Evolutionary conservation across 2,888 invertebrate genomes (phyloP), one percentile per base, ranked within the genome.

Genomic region (Dastarcus helophoroides): DNA sequence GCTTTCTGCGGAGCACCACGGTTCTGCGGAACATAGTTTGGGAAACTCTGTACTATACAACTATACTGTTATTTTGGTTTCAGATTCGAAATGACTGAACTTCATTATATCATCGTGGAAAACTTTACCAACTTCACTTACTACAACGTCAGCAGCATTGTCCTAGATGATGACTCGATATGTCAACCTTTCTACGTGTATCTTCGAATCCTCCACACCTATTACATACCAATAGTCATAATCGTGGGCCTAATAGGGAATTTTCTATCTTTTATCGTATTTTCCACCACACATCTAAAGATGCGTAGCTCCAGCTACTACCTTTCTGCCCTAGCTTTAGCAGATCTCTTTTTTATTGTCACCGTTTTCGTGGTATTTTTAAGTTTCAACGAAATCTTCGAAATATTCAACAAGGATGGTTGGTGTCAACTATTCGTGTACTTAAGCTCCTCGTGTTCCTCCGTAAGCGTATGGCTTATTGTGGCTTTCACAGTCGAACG

Each of bases 401-500:
- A 60, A 21, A 53, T 70, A 7, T 71, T 64, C 50, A 67, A 70
- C 48, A 58, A 56, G 22, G 58, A 67, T 12, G 72, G 72, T 7
- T 68, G 70, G 61, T 78, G 77, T 50, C 55, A 60, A 33, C 33
- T 50, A 12, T 51, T 54, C 19, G 47, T 56, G 6, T 61, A 58
- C 38, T 26, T 56, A 1, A 53, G 56, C 26, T 52, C 56, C 22
- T 56, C 56, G 3, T 72, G 67, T 60, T 69, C 70, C 42, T 76
- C 73, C 29, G 51, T 78, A 7, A 75, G 75, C 44, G 76, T 75
- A 2, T 79, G 77, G 76, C 56, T 77, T 16, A 74, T 76, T 19
- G 77, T 79, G 3, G 75, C 75, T 1, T 78, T 78, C 50, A 78
- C 78, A 1, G 69, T 75, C 2, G 78, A 79, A 48, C 59, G 78